phyloP scores from a whole-genome alignment of 2,797 vertebrate genomes.

The Geotrypetes seraphini region DNA sequence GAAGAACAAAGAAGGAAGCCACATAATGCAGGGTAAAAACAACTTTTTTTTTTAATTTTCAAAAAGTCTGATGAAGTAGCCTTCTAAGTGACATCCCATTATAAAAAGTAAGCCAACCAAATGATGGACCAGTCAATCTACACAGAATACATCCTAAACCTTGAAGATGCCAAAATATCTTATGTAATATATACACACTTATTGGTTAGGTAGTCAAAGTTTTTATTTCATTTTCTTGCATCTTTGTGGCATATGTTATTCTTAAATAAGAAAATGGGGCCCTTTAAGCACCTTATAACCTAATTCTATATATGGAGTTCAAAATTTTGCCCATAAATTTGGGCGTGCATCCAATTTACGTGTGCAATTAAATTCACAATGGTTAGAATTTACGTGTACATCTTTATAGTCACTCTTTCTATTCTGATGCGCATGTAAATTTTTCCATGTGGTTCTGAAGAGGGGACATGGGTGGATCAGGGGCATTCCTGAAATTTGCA shows the following conservation, averaged over 20 bases:
- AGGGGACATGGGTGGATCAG: too few relatives aligned
- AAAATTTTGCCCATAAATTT: too few relatives aligned
- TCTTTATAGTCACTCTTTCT: too few relatives aligned
- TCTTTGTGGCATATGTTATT: conserved; percentile 46
- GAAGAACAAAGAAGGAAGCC: conserved; percentile 23
- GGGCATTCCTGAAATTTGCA: too few relatives aligned
- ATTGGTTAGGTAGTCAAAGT: conserved; percentile 69
- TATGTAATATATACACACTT: conserved; percentile 62
- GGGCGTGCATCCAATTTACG: too few relatives aligned
- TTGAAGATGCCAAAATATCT: conserved; percentile 42
- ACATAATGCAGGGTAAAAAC: conserved; percentile 41
- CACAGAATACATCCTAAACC: conserved; percentile 50
- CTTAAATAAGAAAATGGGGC: conserved; percentile 46
- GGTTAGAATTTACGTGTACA: too few relatives aligned
- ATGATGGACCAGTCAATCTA: conserved; percentile 49
- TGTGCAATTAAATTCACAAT: too few relatives aligned
- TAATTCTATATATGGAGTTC: too few relatives aligned
- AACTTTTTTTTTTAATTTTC: conserved; percentile 75
- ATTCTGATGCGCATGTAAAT: too few relatives aligned
- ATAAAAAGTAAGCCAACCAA: conserved; percentile 48
- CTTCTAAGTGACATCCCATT: conserved; percentile 58
- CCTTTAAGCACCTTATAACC: too few relatives aligned
- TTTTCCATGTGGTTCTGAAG: too few relatives aligned
- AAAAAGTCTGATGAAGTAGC: conserved; percentile 61
- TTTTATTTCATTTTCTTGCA: conserved; percentile 38